Evolutionary conservation across 2,113 vertebrate genomes (phyloP).

Genomic region (Myotis lucifugus): DNA sequence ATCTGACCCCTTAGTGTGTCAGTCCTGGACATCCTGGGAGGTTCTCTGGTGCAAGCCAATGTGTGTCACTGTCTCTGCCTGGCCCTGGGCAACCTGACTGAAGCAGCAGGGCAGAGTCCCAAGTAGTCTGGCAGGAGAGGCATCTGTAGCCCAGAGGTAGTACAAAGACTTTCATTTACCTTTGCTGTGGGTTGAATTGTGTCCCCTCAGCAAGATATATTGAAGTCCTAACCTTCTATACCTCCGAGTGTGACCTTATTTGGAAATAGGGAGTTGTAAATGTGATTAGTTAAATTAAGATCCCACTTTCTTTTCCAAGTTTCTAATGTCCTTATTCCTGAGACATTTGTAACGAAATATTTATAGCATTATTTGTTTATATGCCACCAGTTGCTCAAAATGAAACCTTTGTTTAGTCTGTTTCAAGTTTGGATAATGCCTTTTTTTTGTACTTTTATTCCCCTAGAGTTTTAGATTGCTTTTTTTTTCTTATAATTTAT

Average conservation of each 20-base stretch:
- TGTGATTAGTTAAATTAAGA: not conserved
- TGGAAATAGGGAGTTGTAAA: not conserved
- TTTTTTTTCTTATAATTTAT: not conserved
- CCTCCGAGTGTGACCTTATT: not conserved
- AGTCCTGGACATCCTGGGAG: too few species aligned
- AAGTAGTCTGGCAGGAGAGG: too few species aligned
- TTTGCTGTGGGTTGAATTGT: not conserved
- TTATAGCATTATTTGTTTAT: not conserved
- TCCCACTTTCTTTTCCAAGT: not conserved
- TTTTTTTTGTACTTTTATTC: not conserved
- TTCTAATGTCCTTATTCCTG: not conserved
- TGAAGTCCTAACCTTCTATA: not conserved
- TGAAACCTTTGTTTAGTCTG: not conserved
- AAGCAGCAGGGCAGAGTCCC: too few species aligned
- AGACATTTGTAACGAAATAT: not conserved
- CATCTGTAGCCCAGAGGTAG: too few species aligned
- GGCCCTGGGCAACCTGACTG: too few species aligned
- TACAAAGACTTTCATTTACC: not conserved
- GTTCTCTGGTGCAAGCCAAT: too few species aligned
- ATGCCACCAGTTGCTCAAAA: not conserved
- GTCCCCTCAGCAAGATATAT: not conserved
- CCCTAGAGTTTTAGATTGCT: not conserved
- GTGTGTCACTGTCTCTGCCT: too few species aligned
- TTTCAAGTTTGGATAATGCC: not conserved
- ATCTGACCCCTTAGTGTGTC: too few species aligned